Percentiles rank a stretch among this genome's conserved stretches.
phyloP scores from a whole-genome alignment of 2,113 vertebrate genomes.

The Litocranius walleri region DNA sequence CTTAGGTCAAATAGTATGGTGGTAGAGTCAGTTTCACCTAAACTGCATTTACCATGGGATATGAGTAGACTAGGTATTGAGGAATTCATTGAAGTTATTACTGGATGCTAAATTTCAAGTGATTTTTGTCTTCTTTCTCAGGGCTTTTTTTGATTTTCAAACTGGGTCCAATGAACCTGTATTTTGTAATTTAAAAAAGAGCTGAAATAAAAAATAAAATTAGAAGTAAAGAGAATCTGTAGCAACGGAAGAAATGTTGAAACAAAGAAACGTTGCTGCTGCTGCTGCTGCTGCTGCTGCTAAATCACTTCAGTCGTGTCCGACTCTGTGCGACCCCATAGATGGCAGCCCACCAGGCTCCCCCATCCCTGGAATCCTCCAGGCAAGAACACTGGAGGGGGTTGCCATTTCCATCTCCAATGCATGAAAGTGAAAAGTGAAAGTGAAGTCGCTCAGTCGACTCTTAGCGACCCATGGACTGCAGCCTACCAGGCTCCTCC shows the following conservation, averaged over 20 bases:
- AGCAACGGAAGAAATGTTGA: background rate
- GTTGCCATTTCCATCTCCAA: too few species aligned
- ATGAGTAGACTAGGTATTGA: background rate
- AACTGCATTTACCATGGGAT: background rate
- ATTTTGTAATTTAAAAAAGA: background rate
- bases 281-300: too few species aligned
- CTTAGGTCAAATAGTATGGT: background rate
- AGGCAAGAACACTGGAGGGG: too few species aligned
- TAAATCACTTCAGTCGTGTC: too few species aligned
- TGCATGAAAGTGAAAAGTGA: too few species aligned
- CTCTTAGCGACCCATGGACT: too few species aligned
- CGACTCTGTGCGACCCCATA: too few species aligned
- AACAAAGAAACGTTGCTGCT: background rate
- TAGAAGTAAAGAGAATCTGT: background rate
- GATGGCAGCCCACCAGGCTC: too few species aligned
- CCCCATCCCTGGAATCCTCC: too few species aligned
- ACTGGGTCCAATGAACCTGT: background rate
- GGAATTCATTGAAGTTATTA: background rate
- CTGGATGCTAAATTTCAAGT: background rate
- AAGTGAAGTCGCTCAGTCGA: too few species aligned
- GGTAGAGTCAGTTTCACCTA: background rate
- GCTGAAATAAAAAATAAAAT: background rate
- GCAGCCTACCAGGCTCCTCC: too few species aligned
- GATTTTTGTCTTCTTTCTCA: background rate
- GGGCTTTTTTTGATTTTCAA: background rate